A percentile compares a stretch with the other conserved stretches of the same genome.
These are phyloP conservation scores for Rallus crepitans DNA, from an alignment of 2,797 vertebrate genomes.

Conservation along the genomic window DNA sequence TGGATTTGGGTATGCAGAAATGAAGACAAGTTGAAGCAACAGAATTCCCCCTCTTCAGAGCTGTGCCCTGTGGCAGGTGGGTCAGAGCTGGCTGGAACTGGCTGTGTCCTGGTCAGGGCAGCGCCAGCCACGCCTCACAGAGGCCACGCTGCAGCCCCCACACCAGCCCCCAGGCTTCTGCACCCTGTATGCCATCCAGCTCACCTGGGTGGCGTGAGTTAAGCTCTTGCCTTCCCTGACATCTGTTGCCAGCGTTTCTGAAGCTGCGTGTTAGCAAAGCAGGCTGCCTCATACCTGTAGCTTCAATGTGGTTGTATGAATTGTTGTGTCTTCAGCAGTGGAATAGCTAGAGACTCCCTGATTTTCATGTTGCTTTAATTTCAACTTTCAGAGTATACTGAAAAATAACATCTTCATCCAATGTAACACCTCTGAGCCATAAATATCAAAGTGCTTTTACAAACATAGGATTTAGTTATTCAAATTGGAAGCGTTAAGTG, in stretches of 20 bases:
- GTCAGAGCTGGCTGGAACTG: accelerated
- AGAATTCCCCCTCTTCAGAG: background rate
- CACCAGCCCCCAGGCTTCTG: too few relatives aligned
- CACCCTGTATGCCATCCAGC: background rate
- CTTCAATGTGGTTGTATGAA: accelerated
- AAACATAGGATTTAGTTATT: slow-evolving; percentile 20
- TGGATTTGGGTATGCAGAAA: background rate
- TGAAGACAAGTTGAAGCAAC: background rate
- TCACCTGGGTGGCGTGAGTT: background rate
- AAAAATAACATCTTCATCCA: background rate
- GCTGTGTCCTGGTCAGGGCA: accelerated
- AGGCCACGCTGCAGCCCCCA: too few relatives aligned
- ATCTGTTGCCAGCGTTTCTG: accelerated
- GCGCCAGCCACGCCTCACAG: background rate
- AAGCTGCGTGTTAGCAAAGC: background rate
- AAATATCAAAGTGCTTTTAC: slow-evolving; percentile 15
- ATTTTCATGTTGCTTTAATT: background rate
- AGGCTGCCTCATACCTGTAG: accelerated
- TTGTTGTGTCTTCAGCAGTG: background rate
- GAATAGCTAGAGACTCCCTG: background rate
- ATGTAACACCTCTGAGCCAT: background rate
- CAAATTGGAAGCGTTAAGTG: background rate
- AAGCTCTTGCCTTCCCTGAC: background rate
- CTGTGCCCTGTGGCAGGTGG: accelerated
- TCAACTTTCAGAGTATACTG: background rate